Base-by-base conservation (phyloP, 2,113 vertebrate species). In the Cyprichromis sp. region DNA sequence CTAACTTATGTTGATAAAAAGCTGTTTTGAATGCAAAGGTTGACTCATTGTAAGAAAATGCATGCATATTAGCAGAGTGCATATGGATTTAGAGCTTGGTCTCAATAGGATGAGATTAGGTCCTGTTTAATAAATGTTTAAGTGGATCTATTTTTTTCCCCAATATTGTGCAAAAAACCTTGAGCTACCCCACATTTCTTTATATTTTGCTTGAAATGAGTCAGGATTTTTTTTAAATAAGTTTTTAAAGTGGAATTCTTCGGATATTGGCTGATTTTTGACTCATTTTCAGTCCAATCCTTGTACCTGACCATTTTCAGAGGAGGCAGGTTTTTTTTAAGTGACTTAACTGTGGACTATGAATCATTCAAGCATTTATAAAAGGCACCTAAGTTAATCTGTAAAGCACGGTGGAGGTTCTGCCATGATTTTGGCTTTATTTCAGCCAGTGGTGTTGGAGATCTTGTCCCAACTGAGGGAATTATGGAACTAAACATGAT, bases 41-140 rank as follows among this genome's bases (percentile, higher is more conserved):
- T 81, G n/a, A 85, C 42, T 40, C 47, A 47, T 81, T 84, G 19
- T 79, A 52, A 85, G 42, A 47, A 68, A 84, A 47, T 53, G 9
- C 3, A 53, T 24, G 45, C 14, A 71, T 9, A 80, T 19, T 78
- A 80, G 24, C 29, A 53, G 19, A 78, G 17, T 11, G 11, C 17
- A 34, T n/a, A 78, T 78, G 73, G 29, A 5, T 61, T 82, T 57
- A 52, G 47, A 79, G 36, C 54, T 42, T 4, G 13, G 29, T 29
- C 24, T 80, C 57, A 87, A 47, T 13, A 68, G 11, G 42, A 63
- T 52, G 57, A 24, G 17, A 47, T 76, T 29, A 76, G 7, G 42
- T 76, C 71, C 9, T 21, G 6, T 81, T 50, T 13, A 79, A 14
- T 81, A 50, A 40, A 50, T 78, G 45, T 50, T 78, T 78, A 31